Percentiles rank a stretch among this genome's conserved stretches.
Conservation (phyloP, 2,888 invertebrate species). For the Thysanoteuthis rhombus region DNA sequence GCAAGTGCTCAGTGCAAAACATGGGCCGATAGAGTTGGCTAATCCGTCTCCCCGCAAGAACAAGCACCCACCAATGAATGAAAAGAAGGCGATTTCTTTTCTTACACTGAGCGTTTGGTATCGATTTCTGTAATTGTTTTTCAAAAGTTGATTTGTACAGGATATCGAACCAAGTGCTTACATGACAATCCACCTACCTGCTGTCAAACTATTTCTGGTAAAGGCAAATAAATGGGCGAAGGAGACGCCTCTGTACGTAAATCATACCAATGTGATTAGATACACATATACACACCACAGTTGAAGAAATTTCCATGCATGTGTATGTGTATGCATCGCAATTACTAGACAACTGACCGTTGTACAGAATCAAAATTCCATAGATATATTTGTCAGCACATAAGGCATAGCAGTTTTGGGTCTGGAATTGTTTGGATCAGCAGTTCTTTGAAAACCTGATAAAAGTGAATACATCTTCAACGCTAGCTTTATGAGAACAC, state of each 20-base stretch:
- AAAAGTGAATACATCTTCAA: too few species aligned
- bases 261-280: neutral
- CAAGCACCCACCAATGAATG: neutral
- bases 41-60: neutral
- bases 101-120: neutral
- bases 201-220: neutral
- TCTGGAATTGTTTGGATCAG: too few species aligned
- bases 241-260: neutral
- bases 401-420: too few species aligned
- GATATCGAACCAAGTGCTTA: neutral
- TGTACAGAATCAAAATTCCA: too few species aligned
- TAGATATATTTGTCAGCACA: too few species aligned
- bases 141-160: neutral
- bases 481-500: too few species aligned
- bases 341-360: too few species aligned
- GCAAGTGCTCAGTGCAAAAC: neutral
- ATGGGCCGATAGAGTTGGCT: neutral
- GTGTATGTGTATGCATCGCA: neutral
- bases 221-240: neutral
- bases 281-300: neutral
- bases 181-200: conserved; percentile 12
- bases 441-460: too few species aligned
- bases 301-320: neutral
- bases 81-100: neutral
- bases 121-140: neutral